A percentile compares a stretch with the other conserved stretches of the same genome.
Evolutionary conservation across 2,113 vertebrate species (phyloP).

Genomic region (Clarias batrachus): DNA sequence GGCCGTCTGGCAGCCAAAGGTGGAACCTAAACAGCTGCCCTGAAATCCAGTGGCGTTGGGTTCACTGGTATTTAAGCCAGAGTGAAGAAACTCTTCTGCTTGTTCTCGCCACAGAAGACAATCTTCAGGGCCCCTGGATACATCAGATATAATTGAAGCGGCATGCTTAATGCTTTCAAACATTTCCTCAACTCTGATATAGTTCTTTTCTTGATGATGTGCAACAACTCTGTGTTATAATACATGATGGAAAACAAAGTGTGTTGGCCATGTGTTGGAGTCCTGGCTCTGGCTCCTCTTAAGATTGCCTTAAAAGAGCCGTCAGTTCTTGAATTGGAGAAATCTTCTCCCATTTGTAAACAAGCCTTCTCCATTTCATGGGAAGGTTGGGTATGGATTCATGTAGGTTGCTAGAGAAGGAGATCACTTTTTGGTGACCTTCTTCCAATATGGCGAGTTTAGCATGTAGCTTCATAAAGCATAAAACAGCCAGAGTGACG

Average conservation of each 20-base stretch:
- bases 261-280: background rate
- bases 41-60: background rate
- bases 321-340: background rate
- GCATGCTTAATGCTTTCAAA: background rate
- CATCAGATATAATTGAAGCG: background rate
- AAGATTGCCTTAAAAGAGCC: background rate
- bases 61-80: background rate
- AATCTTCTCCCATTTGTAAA: background rate
- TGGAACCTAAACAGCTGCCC: background rate
- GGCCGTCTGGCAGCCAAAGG: background rate
- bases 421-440: background rate
- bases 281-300: background rate
- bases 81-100: background rate
- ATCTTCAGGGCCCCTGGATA: background rate
- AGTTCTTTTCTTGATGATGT: background rate
- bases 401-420: background rate
- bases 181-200: background rate
- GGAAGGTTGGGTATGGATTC: background rate
- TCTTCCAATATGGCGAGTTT: background rate
- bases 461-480: background rate
- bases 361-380: background rate
- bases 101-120: background rate
- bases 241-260: background rate
- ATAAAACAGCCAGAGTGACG: background rate
- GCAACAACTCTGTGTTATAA: background rate